phyloP scores from a whole-genome alignment of 2,888 invertebrate genomes.

The Buathra laborator region DNA sequence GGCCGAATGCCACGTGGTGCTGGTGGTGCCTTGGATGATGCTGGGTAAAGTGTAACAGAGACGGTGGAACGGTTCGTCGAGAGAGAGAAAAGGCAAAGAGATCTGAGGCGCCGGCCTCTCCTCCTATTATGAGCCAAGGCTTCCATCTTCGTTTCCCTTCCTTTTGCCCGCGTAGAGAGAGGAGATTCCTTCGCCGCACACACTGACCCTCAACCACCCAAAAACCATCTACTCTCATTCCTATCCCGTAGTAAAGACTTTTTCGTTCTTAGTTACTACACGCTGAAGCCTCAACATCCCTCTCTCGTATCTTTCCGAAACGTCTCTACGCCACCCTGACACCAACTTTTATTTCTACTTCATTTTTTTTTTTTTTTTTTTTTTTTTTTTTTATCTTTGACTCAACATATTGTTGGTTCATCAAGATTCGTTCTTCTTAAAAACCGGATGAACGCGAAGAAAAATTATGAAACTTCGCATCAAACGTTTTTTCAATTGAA shows the following conservation, averaged over 20 bases:
- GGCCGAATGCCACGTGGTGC: slow-evolving; percentile 85
- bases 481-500: too few relatives aligned
- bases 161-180: slow-evolving; percentile 63
- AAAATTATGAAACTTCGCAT: too few relatives aligned
- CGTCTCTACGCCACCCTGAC: slow-evolving; percentile 2
- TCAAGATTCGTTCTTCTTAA: too few relatives aligned
- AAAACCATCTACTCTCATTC: slow-evolving; percentile 72
- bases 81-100: slow-evolving; percentile 33
- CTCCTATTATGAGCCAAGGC: slow-evolving; percentile 85
- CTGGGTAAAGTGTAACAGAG: slow-evolving; percentile 77
- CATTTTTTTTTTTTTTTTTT: slow-evolving; percentile 15
- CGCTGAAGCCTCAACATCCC: background rate
- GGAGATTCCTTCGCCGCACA: slow-evolving; percentile 57
- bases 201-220: slow-evolving; percentile 61
- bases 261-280: slow-evolving; percentile 7
- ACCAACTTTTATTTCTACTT: slow-evolving; percentile 29
- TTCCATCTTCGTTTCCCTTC: slow-evolving; percentile 82
- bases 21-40: slow-evolving; percentile 74
- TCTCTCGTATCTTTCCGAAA: slow-evolving; percentile 21
- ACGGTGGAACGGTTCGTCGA: background rate
- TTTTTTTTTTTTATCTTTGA: slow-evolving; percentile 30
- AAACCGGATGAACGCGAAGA: too few relatives aligned
- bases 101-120: slow-evolving; percentile 82
- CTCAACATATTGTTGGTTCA: background rate
- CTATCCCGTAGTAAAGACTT: slow-evolving; percentile 41